Percentiles rank a stretch among this genome's conserved stretches.
phyloP scores from a whole-genome alignment of 2,113 vertebrate genomes.

The Oreocharis arfaki region DNA sequence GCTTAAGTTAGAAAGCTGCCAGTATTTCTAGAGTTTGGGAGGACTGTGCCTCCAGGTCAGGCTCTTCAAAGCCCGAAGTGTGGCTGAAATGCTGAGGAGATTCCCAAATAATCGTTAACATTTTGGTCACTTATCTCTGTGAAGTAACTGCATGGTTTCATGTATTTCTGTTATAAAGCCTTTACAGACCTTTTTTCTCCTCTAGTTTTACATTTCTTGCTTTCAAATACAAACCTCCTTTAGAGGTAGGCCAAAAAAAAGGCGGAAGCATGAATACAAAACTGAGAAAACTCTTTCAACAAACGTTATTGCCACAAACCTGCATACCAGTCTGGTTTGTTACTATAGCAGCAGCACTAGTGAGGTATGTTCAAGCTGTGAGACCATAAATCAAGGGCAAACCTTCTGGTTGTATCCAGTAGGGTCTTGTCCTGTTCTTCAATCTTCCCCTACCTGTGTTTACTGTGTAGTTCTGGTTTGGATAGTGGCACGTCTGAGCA shows the following conservation, averaged over 20 bases:
- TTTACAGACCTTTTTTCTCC: background rate
- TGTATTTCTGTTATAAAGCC: background rate
- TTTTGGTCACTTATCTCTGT: background rate
- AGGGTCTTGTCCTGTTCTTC: slow-evolving; percentile 4
- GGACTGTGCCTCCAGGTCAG: background rate
- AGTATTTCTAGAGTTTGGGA: background rate
- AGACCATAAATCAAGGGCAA: slow-evolving; percentile 44
- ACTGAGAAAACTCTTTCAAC: slow-evolving; percentile 8
- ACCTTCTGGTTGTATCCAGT: slow-evolving; percentile 12
- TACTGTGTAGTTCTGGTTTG: slow-evolving; percentile 28
- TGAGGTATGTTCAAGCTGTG: slow-evolving; percentile 14
- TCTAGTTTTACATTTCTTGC: background rate
- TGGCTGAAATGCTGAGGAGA: background rate
- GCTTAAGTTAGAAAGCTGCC: background rate
- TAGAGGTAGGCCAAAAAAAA: background rate
- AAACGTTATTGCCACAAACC: slow-evolving; percentile 3
- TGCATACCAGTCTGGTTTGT: slow-evolving; percentile 29
- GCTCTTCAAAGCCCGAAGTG: background rate
- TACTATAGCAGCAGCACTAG: slow-evolving; percentile 56
- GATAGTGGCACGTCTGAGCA: slow-evolving; percentile 6
- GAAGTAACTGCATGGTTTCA: background rate
- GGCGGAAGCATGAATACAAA: background rate
- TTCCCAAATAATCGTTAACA: background rate
- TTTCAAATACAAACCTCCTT: background rate
- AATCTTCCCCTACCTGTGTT: background rate